Conservation (phyloP, 2,797 vertebrate genomes). For the Aeoliscus strigatus region DNA sequence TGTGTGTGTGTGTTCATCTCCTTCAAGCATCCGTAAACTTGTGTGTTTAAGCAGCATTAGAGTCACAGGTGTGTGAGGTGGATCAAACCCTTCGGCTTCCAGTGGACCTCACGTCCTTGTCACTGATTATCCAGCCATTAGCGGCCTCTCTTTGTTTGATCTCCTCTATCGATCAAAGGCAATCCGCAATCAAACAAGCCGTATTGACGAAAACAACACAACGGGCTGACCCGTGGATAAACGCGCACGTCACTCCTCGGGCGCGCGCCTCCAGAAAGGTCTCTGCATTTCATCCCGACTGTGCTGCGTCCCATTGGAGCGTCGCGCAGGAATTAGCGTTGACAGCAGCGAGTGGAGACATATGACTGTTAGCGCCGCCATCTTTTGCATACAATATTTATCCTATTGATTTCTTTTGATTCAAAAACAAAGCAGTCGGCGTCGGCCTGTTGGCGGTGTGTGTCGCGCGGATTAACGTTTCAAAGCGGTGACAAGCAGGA, state of each 20-base stretch:
- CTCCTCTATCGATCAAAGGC: constrained; percentile 64
- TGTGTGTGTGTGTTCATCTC: no score
- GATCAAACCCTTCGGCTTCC: constrained; percentile 39
- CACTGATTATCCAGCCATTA: constrained; percentile 67
- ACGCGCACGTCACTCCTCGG: constrained; percentile 29
- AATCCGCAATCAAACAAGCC: constrained; percentile 71
- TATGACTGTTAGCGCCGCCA: constrained; percentile 43
- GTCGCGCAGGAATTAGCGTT: constrained; percentile 52
- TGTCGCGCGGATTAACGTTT: constrained; percentile 66
- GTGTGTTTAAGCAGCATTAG: no score
- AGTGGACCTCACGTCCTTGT: constrained; percentile 50
- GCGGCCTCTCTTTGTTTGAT: constrained; percentile 63
- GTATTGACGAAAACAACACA: constrained; percentile 58
- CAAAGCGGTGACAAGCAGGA: constrained; percentile 47
- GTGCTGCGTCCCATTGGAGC: constrained; percentile 36
- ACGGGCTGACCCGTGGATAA: constrained; percentile 48
- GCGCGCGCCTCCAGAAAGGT: constrained; percentile 12
- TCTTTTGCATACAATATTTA: constrained; percentile 67
- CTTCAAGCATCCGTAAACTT: no score
- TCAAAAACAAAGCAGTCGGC: constrained; percentile 48
- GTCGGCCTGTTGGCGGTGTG: constrained; percentile 39
- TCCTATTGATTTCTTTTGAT: constrained; percentile 69
- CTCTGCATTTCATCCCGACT: no score
- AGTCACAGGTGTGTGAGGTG: constrained; percentile 9
- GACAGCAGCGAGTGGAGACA: constrained; percentile 50